These are phyloP conservation scores for Phorcus lineatus DNA, from an alignment of 2,888 invertebrate species.

Conservation along the genomic window DNA sequence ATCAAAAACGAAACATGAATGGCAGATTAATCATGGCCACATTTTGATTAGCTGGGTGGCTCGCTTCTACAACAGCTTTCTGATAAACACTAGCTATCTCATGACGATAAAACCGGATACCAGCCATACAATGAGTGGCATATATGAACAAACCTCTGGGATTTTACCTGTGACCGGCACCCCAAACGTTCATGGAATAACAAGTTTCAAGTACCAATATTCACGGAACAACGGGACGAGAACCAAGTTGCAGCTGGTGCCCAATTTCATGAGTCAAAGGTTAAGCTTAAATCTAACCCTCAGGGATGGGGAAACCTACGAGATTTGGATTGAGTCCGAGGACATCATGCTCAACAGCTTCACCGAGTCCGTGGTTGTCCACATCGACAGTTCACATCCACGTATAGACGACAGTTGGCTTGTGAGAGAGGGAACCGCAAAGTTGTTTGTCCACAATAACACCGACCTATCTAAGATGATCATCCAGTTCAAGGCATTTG, in stretches of 20 bases:
- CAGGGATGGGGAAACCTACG: constrained; percentile 45
- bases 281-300: constrained; percentile 31
- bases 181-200: constrained; percentile 44
- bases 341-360: constrained; percentile 43
- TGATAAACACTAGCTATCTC: constrained; percentile 30
- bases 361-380: constrained; percentile 36
- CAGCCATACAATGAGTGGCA: constrained; percentile 30
- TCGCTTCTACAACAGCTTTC: constrained; percentile 38
- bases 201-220: constrained; percentile 25
- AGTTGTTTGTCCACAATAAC: constrained; percentile 43
- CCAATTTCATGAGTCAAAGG: constrained; percentile 37
- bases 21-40: constrained; percentile 43
- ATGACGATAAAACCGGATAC: constrained; percentile 34
- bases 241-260: constrained; percentile 31
- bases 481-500: constrained; percentile 45
- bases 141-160: constrained; percentile 46
- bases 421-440: constrained; percentile 36
- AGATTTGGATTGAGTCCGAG: constrained; percentile 37
- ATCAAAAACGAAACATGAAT: constrained; percentile 28
- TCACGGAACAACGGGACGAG: constrained; percentile 26
- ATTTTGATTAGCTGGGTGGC: constrained; percentile 43
- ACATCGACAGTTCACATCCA: constrained; percentile 46
- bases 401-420: constrained; percentile 45
- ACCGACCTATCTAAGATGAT: constrained; percentile 48
- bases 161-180: constrained; percentile 45